Evolutionary conservation across 2,113 vertebrate genomes (phyloP), one percentile per base, ranked within the genome.

Genomic region (Lynx canadensis): DNA sequence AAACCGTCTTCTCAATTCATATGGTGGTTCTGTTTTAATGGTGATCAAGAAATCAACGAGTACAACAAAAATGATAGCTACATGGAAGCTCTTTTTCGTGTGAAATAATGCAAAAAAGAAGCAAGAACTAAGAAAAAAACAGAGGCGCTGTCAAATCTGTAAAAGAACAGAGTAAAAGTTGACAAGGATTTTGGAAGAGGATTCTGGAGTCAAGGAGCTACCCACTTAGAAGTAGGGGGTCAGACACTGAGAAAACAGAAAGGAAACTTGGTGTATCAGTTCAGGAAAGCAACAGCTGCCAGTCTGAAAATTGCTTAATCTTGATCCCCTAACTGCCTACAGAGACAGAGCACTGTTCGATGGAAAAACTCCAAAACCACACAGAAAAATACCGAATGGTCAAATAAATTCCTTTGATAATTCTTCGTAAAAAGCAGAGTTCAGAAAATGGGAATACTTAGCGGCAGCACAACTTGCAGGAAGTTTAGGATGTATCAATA

Each of bases 391-490:
- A 89, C 74, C 55, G 23, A 94, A 91, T 8, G 71, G 13, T 80
- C 1, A 92, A 95, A 89, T 63, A 89, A 55, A 86, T 31, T 41
- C 63, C 63, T 81, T n/a, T 63, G 74, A 45, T 60, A 88, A 78
- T 9, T 74, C 50, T 82, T 60, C 36, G 82, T 29, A 89, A 87
- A 91, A 63, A 45, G 48, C 3, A 66, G 33, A 57, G 38, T 89
- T 73, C 88, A 31, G 52, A 94, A 91, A 95, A 89, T 25, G 84
- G 57, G 76, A 87, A 91, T 60, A 76, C 21, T 66, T n/a, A 68
- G 50, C 38, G 93, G 86, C 38, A 78, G 23, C 1, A 71, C 16
- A 81, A 48, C 91, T 38, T 33, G 21, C 1, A 50, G 4, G 76
- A 45, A 85, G 52, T 52, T 95, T 79, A 89, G 89, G 74, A 82